phyloP scores from a whole-genome alignment of 2,113 vertebrate species.

The Neotoma lepida region DNA sequence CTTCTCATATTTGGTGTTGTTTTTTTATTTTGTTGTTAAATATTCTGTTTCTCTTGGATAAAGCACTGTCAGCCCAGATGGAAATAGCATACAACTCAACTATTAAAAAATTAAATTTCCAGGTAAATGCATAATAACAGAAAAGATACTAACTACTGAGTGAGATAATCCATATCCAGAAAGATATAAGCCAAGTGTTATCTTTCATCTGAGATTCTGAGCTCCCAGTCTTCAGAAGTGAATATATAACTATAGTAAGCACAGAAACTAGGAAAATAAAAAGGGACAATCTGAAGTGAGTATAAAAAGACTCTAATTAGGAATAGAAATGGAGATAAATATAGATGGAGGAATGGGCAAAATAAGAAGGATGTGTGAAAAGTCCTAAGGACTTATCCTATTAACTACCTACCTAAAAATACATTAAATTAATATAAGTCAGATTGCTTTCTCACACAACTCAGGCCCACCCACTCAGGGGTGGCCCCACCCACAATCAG shows the following conservation, averaged over 20 bases:
- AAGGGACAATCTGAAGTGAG: background rate
- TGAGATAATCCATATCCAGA: background rate
- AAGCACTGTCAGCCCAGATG: background rate
- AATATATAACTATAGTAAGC: background rate
- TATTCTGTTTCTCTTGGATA: background rate
- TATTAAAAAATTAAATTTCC: background rate
- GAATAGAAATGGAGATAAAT: background rate
- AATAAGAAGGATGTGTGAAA: background rate
- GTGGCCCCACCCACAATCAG: fast-evolving
- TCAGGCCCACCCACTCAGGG: background rate
- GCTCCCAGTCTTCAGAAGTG: background rate
- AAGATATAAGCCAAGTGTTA: background rate
- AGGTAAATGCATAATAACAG: background rate
- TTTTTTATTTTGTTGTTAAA: too few species aligned
- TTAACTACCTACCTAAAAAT: background rate
- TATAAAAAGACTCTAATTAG: background rate
- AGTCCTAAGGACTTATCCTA: background rate
- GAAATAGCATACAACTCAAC: too few species aligned
- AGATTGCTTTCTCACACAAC: background rate
- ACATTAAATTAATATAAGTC: background rate
- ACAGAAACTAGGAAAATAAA: background rate
- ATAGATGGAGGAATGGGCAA: background rate
- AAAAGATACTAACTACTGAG: too few species aligned
- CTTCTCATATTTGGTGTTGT: background rate
- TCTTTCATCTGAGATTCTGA: background rate